A percentile compares a stretch with the other conserved stretches of the same genome.
Evolutionary conservation across 2,113 vertebrate species (phyloP).

Genomic region (Ciconia maguari): DNA sequence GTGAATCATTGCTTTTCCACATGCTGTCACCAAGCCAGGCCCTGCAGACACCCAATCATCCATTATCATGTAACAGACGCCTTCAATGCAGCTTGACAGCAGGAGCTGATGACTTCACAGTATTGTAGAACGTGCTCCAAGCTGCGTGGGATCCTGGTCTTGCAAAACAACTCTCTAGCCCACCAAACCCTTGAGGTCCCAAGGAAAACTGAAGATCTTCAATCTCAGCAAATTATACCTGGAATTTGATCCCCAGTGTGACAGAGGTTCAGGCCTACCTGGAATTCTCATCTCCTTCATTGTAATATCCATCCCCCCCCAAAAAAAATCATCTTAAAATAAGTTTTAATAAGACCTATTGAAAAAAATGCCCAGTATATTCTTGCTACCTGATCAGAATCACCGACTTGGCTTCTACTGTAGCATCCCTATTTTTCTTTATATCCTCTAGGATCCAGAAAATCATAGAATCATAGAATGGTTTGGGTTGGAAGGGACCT

Average conservation of each 20-base stretch:
- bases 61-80: background rate
- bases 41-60: background rate
- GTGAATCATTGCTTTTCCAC: background rate
- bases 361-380: accelerated
- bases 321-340: background rate
- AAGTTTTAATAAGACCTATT: background rate
- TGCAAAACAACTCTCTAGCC: background rate
- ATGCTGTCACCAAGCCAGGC: background rate
- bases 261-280: background rate
- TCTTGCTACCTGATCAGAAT: background rate
- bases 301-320: background rate
- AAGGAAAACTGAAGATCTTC: background rate
- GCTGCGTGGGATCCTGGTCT: background rate
- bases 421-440: background rate
- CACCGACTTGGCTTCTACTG: background rate
- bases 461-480: background rate
- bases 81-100: background rate
- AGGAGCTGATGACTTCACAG: background rate
- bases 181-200: background rate
- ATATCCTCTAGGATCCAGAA: background rate
- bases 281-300: background rate
- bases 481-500: background rate
- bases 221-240: background rate
- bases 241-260: background rate
- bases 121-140: background rate